Evolutionary conservation across 2,797 vertebrate genomes (phyloP).

Genomic region (Hippopotamyrus pictus): DNA sequence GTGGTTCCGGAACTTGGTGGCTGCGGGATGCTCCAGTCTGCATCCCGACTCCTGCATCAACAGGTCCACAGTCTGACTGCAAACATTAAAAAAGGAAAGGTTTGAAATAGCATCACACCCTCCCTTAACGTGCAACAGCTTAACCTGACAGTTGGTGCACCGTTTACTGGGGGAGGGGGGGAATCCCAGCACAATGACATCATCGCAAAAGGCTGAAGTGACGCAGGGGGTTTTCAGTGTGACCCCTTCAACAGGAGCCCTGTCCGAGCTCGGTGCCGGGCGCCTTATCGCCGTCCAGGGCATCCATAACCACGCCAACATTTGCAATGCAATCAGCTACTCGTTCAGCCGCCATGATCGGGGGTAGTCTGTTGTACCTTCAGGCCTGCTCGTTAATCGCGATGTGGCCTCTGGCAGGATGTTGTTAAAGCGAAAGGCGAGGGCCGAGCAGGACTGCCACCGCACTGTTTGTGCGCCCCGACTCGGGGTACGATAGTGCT

Average conservation of each 20-base stretch:
- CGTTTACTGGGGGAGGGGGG: slow-evolving; percentile 6
- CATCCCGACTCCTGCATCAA: slow-evolving; percentile 99
- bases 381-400: background rate
- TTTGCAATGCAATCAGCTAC: background rate
- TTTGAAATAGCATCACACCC: background rate
- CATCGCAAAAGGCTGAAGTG: slow-evolving; percentile 63
- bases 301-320: background rate
- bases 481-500: background rate
- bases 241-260: background rate
- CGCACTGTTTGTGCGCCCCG: background rate
- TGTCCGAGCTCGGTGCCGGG: background rate
- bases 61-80: slow-evolving; percentile 99
- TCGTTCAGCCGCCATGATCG: background rate
- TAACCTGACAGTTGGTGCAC: background rate
- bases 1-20: slow-evolving; percentile 99
- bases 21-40: slow-evolving; percentile 96
- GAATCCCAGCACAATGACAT: slow-evolving; percentile 63
- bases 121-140: background rate
- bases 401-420: background rate
- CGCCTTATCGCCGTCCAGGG: background rate
- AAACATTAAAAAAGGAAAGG: slow-evolving; percentile 31
- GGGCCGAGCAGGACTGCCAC: background rate
- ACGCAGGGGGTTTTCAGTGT: slow-evolving; percentile 56
- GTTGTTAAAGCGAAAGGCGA: background rate
- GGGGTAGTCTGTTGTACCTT: background rate